A percentile compares a stretch with the other conserved stretches of the same genome.
These are phyloP conservation scores for Microhierax caerulescens DNA, from an alignment of 2,797 vertebrate genomes.

Conservation along the genomic window DNA sequence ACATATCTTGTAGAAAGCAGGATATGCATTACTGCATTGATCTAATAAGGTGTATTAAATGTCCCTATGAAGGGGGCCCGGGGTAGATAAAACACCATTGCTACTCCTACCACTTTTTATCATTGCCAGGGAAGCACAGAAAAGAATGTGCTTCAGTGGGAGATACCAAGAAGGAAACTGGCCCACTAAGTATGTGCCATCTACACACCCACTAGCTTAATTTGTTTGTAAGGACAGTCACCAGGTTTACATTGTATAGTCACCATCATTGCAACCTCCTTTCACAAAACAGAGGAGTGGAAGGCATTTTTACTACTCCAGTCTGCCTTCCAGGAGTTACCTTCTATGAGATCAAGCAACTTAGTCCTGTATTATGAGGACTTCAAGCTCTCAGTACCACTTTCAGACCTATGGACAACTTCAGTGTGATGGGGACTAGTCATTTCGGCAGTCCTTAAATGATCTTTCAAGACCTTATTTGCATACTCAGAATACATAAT, in stretches of 20 bases:
- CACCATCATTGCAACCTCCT: background rate
- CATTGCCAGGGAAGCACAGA: background rate
- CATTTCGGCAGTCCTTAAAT: background rate
- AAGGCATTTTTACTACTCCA: background rate
- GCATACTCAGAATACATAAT: background rate
- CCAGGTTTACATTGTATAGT: background rate
- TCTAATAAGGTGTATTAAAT: background rate
- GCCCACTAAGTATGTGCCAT: background rate
- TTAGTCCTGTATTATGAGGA: background rate
- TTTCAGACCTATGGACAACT: background rate
- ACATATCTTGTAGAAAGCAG: background rate
- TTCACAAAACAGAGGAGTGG: background rate
- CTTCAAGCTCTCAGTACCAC: background rate
- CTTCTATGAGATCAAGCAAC: background rate
- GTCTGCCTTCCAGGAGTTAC: background rate
- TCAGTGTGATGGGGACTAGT: background rate
- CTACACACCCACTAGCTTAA: background rate
- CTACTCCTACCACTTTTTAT: background rate
- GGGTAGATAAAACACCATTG: background rate
- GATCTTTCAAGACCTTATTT: background rate
- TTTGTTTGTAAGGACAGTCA: background rate
- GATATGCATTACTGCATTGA: background rate
- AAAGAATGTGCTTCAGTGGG: background rate
- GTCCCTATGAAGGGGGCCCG: background rate
- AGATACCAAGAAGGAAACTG: background rate